Base-by-base conservation (phyloP, 2,888 invertebrate genomes). In the Arge pagana region DNA sequence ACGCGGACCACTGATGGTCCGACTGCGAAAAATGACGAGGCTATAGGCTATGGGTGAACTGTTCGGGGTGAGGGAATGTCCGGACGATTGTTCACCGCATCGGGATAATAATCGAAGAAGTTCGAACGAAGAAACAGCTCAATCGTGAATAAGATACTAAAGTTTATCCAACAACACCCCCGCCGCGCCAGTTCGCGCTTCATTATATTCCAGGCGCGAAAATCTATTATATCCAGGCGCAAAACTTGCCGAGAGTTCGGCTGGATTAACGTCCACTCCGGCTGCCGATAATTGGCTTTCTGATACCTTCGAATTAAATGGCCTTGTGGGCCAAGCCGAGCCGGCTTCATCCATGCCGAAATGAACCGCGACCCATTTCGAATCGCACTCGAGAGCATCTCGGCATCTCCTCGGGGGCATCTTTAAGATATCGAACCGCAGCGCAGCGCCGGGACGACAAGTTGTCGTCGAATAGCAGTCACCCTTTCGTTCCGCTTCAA, bases 101-200 rank as follows among this genome's bases (percentile, higher is more conserved):
- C n/a, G n/a, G n/a, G n/a, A n/a, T n/a, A n/a, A n/a, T n/a, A n/a
- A n/a, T n/a, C n/a, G n/a, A n/a, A n/a, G n/a, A n/a, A n/a, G n/a
- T n/a, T n/a, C n/a, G n/a, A n/a, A n/a, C n/a, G n/a, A n/a, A n/a
- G n/a, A n/a, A n/a, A n/a, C n/a, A n/a, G n/a, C n/a, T n/a, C n/a
- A n/a, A n/a, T n/a, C n/a, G 13, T 39, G 39, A 39, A 39, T 24
- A 39, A 39, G 39, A 39, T 39, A 39, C 23, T 39, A 23, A 23
- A 39, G 24, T 39, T 39, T 39, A 39, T 24, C 39, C 19, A 15
- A 39, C 39, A 39, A n/a, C n/a, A n/a, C n/a, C n/a, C n/a, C 39
- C 39, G 8, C 39, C 24, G 23, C 4, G 8, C 24, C 39, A 24
- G 24, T 39, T 39, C 24, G 13, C 39, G 24, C 24, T 15, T 24